Evolutionary conservation across 1,140 invertebrate genomes (phyloP), one percentile per base, ranked within the genome.

Genomic region (Lucilia sericata): DNA sequence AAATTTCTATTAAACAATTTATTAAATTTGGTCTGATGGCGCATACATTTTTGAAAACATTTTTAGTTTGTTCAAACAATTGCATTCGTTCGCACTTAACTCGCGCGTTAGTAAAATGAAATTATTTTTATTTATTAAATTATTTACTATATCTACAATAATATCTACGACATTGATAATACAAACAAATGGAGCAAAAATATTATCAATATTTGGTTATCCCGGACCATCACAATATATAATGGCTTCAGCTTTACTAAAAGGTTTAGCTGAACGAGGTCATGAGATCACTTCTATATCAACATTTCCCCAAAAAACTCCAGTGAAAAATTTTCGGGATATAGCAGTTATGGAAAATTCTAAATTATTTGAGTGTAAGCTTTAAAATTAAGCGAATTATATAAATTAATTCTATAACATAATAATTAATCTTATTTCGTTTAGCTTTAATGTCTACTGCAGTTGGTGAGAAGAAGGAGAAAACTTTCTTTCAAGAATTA

Each of bases 241-340:
- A 30, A 30, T 30, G 25, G 25, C 25, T 30, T 30, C 25, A 30
- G 92, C 93, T 1, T 88, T 96, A 10, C 87, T 96, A n/a, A 92
- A 93, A 76, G 93, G 93, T 81, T 87, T 96, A 19, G 93, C 93
- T 0, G 91, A 89, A 47, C 92, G 93, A 36, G 95, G 94, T 42
- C 95, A 96, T 30, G 25, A 30, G 25, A 30, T 30, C 25, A 30
- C 25, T 1, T 30, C 25, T 3, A 30, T 30, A 30, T 86, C 49
- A 14, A 74, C 82, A 3, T 85, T 83, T 85, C 82, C 84, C n/a
- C 84, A 85, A 60, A 85, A 85, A n/a, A 34, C 76, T n/a, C 51
- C 74, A 0, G 0, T 85, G n/a, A 51, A 34, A n/a, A 85, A 85
- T 83, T 85, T 83, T 55, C 74, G 84, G 10, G 84, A 85, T 81